These are phyloP conservation scores for Eulemur albifrons DNA, from an alignment of 2,797 vertebrate species.

Conservation along the genomic window DNA sequence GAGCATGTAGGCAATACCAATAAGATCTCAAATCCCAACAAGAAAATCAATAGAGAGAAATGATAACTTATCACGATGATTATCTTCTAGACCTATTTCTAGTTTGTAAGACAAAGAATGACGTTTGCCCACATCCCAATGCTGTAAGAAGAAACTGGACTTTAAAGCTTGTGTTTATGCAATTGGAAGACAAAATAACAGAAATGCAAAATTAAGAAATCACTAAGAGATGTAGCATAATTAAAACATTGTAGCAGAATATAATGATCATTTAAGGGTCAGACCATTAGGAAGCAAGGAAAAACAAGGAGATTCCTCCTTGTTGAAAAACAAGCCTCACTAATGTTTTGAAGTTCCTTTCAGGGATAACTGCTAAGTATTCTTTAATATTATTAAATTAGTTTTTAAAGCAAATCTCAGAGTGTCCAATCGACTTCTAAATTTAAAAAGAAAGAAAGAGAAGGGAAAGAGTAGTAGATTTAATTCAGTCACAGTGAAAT, in stretches of 20 bases:
- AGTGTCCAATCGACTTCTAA: not conserved
- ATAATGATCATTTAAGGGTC: not conserved
- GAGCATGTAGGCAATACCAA: slow-evolving; percentile 25
- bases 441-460: not conserved
- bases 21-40: not conserved
- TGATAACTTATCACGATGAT: rapidly evolving
- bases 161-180: not conserved
- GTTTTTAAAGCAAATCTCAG: not conserved
- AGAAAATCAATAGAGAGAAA: not conserved
- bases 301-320: not conserved
- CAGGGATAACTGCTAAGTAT: not conserved
- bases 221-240: not conserved
- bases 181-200: not conserved
- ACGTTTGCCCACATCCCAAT: not conserved
- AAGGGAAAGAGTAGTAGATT: not conserved
- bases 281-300: not conserved
- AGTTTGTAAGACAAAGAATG: not conserved
- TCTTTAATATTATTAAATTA: not conserved
- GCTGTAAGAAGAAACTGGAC: not conserved
- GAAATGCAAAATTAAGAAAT: not conserved
- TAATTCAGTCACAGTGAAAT: not conserved
- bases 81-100: not conserved
- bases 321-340: not conserved
- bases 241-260: not conserved
- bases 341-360: not conserved